Conservation (phyloP, 2,113 vertebrate genomes). For the Lates calcarifer region DNA sequence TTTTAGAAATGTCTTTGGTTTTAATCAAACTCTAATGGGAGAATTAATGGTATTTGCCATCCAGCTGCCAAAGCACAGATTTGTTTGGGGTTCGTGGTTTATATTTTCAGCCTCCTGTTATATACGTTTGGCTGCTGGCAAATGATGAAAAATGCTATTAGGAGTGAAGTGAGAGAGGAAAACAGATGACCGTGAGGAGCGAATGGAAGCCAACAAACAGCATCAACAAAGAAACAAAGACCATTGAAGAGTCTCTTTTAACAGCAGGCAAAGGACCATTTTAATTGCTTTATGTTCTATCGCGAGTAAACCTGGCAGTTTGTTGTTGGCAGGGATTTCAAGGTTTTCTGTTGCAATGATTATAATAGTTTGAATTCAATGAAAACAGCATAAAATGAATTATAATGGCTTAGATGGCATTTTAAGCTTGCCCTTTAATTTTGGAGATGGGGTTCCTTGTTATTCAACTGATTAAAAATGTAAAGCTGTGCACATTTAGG, state of each 20-base stretch:
- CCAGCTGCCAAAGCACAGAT: conserved; percentile 2
- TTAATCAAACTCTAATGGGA: conserved; percentile 27
- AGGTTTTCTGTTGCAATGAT: conserved; percentile 3
- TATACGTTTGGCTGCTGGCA: conserved; percentile 1
- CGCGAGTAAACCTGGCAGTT: neutral
- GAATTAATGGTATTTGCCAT: conserved; percentile 19
- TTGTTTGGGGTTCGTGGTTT: conserved; percentile 11
- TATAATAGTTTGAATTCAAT: neutral
- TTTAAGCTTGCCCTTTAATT: neutral
- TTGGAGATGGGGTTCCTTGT: neutral
- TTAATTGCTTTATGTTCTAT: neutral
- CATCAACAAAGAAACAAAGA: neutral
- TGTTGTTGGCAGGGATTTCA: conserved; percentile 1
- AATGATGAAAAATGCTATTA: conserved; percentile 24
- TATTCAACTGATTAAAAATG: conserved; percentile 13
- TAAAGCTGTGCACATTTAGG: neutral
- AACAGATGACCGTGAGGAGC: conserved; percentile 1
- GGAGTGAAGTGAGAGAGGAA: conserved; percentile 1
- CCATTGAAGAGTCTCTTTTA: neutral
- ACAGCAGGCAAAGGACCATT: neutral
- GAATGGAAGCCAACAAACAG: conserved; percentile 2
- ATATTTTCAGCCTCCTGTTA: conserved; percentile 2
- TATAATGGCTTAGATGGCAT: neutral
- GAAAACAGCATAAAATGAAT: neutral
- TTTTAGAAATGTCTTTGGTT: conserved; percentile 1